Conservation (phyloP, 2,888 invertebrate species). For the Andricus quercusramuli region DNA sequence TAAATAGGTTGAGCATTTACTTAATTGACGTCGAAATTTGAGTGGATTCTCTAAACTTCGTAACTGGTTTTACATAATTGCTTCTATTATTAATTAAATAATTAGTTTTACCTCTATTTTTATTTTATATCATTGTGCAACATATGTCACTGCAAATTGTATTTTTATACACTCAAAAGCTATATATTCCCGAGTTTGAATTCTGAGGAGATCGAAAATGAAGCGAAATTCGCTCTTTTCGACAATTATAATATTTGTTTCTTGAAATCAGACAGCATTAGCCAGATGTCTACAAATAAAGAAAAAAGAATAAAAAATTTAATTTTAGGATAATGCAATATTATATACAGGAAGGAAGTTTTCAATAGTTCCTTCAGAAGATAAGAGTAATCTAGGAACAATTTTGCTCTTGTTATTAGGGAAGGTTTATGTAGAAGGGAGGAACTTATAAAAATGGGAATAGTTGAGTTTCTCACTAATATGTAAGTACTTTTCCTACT, state of each 20-base stretch:
- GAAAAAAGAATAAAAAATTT: background rate
- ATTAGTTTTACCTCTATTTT: background rate
- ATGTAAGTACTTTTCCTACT: slow-evolving; percentile 25
- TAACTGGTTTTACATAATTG: background rate
- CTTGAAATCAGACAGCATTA: background rate
- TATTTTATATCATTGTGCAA: background rate
- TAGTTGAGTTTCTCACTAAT: slow-evolving; percentile 17
- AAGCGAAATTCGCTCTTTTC: background rate
- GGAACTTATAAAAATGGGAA: slow-evolving; percentile 1
- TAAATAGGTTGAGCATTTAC: slow-evolving; percentile 33
- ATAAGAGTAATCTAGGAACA: background rate
- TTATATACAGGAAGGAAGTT: background rate
- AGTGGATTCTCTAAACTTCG: slow-evolving; percentile 8
- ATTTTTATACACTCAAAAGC: background rate
- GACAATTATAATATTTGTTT: background rate
- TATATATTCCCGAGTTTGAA: background rate
- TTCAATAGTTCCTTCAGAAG: background rate
- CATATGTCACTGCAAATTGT: background rate
- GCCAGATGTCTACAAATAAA: background rate
- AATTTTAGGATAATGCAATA: slow-evolving; percentile 13
- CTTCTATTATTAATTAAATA: background rate
- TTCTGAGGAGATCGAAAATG: background rate
- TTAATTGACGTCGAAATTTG: slow-evolving; percentile 21
- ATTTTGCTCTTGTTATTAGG: slow-evolving; percentile 8
- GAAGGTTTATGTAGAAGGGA: slow-evolving; percentile 7